Conservation (phyloP, 1,140 invertebrate genomes). For the Maconellicoccus hirsutus region DNA sequence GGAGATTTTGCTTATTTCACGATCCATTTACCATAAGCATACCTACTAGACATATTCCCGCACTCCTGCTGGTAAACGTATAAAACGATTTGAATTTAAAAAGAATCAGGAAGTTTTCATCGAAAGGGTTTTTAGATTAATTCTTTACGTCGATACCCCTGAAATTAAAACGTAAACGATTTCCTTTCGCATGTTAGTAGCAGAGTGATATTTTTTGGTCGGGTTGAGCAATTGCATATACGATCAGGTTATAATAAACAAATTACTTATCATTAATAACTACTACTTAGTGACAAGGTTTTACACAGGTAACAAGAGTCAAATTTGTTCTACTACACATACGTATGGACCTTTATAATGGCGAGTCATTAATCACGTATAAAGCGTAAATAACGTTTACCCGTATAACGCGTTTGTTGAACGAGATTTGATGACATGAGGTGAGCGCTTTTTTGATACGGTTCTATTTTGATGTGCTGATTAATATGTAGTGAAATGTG, state of each 20-base stretch:
- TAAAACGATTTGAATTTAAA: background rate
- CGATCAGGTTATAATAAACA: slow-evolving; percentile 11
- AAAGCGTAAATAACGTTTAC: slow-evolving; percentile 7
- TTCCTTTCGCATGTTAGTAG: background rate
- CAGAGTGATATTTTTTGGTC: background rate
- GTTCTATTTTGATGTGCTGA: background rate
- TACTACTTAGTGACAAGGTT: slow-evolving; percentile 17
- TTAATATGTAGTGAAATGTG: too few relatives aligned
- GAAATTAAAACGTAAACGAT: background rate
- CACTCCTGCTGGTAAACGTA: background rate
- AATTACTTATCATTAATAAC: slow-evolving; percentile 19
- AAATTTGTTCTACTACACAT: slow-evolving; percentile 16
- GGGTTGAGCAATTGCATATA: background rate
- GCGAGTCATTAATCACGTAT: slow-evolving; percentile 7
- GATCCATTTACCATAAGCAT: background rate
- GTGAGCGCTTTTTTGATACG: background rate
- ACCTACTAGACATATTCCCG: background rate
- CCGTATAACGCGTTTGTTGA: background rate
- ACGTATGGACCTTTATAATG: slow-evolving; percentile 17
- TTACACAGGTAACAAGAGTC: slow-evolving; percentile 17
- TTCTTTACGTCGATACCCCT: background rate
- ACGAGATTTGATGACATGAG: background rate
- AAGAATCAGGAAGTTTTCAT: background rate
- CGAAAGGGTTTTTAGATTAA: background rate
- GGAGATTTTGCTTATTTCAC: slow-evolving; percentile 9